These are phyloP conservation scores for Philaethria dido DNA, from an alignment of 2,888 invertebrate species.

Conservation along the genomic window DNA sequence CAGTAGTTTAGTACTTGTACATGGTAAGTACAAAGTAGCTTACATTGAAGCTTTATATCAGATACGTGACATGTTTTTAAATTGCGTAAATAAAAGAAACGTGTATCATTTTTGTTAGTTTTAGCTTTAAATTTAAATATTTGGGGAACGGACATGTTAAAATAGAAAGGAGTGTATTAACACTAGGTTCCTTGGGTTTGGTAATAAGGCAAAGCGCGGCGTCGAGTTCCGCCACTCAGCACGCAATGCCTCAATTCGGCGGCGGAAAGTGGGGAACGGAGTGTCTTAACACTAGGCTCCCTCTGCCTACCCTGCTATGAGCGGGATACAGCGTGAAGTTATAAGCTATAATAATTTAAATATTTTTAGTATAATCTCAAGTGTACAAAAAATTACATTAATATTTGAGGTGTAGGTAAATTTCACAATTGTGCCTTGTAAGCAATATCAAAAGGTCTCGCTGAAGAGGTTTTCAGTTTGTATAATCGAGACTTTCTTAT, in stretches of 20 bases:
- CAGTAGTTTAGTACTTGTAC: background rate
- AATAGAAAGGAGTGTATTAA: no score
- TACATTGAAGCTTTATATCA: background rate
- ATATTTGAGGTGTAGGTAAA: background rate
- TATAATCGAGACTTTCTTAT: constrained; percentile 6
- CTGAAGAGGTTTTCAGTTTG: constrained; percentile 10
- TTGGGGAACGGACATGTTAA: no score
- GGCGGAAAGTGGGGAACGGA: no score
- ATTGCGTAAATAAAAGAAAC: background rate
- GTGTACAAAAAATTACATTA: background rate
- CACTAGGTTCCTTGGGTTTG: no score
- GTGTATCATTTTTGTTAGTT: no score
- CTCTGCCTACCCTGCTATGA: no score
- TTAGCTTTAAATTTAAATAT: no score
- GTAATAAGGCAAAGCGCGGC: no score
- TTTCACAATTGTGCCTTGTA: background rate
- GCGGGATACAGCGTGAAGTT: no score
- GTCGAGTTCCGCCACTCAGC: no score
- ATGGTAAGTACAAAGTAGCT: background rate
- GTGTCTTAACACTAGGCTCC: no score
- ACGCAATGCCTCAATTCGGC: no score
- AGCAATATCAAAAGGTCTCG: constrained; percentile 3
- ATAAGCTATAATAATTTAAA: background rate
- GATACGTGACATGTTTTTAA: constrained; percentile 2
- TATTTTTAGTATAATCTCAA: background rate